Percentiles rank a stretch among this genome's conserved stretches.
phyloP scores from a whole-genome alignment of 2,113 vertebrate species.

The Pseudopipra pipra region DNA sequence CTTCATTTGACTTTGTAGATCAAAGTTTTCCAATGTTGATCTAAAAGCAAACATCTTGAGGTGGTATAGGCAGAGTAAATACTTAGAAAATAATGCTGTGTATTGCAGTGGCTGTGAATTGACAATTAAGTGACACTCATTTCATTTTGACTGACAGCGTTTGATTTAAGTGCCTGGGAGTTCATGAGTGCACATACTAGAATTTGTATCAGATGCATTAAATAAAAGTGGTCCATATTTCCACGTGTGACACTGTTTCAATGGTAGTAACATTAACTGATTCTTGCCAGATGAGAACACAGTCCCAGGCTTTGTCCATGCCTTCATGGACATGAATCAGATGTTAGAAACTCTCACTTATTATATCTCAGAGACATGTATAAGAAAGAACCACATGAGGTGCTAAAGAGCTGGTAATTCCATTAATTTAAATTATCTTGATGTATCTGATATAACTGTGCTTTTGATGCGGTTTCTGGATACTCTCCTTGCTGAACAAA shows the following conservation, averaged over 20 bases:
- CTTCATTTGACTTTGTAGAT: constrained; percentile 1
- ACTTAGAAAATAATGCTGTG: neutral
- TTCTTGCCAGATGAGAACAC: neutral
- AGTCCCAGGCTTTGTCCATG: neutral
- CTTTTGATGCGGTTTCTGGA: neutral
- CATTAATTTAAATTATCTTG: neutral
- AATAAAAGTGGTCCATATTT: neutral
- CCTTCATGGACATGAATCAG: neutral
- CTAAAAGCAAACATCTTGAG: constrained; percentile 26
- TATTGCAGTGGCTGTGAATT: neutral
- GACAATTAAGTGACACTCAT: neutral
- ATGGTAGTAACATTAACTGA: neutral
- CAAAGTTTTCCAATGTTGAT: neutral
- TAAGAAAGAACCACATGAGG: neutral
- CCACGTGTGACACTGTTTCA: neutral
- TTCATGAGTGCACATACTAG: neutral
- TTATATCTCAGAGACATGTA: neutral
- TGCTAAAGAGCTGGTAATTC: neutral
- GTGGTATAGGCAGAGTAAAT: neutral
- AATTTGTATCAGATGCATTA: neutral
- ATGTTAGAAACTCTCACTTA: neutral
- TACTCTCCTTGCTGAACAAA: neutral
- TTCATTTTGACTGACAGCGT: neutral
- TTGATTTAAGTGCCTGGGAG: neutral
- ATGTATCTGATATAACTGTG: neutral